These are phyloP conservation scores for Megamerina dolium DNA, from an alignment of 2,888 invertebrate species.

Conservation along the genomic window DNA sequence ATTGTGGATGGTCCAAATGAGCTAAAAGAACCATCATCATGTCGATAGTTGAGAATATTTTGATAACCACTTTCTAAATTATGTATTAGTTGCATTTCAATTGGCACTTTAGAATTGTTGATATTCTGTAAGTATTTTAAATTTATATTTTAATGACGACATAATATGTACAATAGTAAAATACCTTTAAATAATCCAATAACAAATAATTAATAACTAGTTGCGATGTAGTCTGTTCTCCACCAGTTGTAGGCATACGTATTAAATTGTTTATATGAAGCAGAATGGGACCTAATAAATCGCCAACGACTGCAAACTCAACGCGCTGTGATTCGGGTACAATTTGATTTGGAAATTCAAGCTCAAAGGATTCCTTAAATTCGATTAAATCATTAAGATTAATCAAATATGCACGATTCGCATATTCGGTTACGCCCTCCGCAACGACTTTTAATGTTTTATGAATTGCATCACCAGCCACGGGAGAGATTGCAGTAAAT, in stretches of 20 bases:
- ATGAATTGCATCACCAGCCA: slow-evolving; percentile 73
- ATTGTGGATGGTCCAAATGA: slow-evolving; percentile 60
- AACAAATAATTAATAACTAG: slow-evolving; percentile 67
- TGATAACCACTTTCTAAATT: slow-evolving; percentile 83
- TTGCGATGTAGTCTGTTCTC: slow-evolving; percentile 67
- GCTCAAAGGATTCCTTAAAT: slow-evolving; percentile 59
- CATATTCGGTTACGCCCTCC: slow-evolving; percentile 71
- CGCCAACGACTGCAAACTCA: slow-evolving; percentile 55
- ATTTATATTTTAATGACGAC: too few relatives aligned
- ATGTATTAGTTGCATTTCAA: slow-evolving; percentile 55
- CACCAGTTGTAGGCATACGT: slow-evolving; percentile 63
- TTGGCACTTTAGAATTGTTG: slow-evolving; percentile 59
- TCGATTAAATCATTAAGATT: slow-evolving; percentile 58
- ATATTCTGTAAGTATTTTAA: too few relatives aligned
- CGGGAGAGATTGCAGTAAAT: slow-evolving; percentile 67
- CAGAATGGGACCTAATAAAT: slow-evolving; percentile 57
- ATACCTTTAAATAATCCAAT: slow-evolving; percentile 74
- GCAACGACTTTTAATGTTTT: slow-evolving; percentile 69
- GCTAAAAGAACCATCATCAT: slow-evolving; percentile 83
- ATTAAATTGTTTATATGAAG: slow-evolving; percentile 60
- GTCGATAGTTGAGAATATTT: slow-evolving; percentile 77
- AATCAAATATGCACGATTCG: slow-evolving; percentile 66
- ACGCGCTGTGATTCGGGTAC: slow-evolving; percentile 58
- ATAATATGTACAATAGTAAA: too few relatives aligned
- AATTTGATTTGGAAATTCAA: slow-evolving; percentile 70